Base-by-base conservation (phyloP, 2,888 invertebrate species). In the Pyrrhosoma nymphula region DNA sequence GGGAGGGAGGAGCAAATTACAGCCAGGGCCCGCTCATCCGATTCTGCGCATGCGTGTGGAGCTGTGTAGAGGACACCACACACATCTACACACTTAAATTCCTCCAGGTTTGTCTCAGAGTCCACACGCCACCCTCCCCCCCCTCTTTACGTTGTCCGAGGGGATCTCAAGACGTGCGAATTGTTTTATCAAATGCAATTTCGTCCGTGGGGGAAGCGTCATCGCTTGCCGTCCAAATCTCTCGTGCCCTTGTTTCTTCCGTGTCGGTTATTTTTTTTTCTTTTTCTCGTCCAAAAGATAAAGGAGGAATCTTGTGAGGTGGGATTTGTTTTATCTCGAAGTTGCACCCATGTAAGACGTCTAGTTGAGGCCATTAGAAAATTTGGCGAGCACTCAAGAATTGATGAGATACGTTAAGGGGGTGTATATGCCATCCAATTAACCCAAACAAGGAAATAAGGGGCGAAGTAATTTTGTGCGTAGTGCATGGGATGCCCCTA, bases 121-220 rank as follows among this genome's bases (percentile, higher is more conserved):
- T 47, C 35, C 30, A 6, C 82, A 35, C 35, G 2, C 82, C 82
- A 14, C 16, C 82, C n/a, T 23, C 14, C 16, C 82, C 30, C 35
- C 82, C 8, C 3, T 16, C 82, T 16, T 30, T n/a, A 56, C 56
- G 56, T 60, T 35, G 82, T 82, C 30, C 82, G 35, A 82, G n/a
- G 82, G 82, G n/a, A n/a, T 35, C 35, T 35, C 82, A 35, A 82
- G 82, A 82, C 82, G 82, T 35, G 82, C 82, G 82, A 82, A 82
- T 82, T 82, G 82, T 82, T 82, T 82, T 82, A 82, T 82, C 82
- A 82, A 82, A 82, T 35, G 82, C 82, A 82, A 82, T 82, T 82
- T 82, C 82, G 82, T 20, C 69, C 26, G 69, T 18, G 82, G 82
- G 16, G 35, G 18, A 6, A 35, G 35, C 82, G 82, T 82, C 82